These are phyloP conservation scores for Xiphophorus hellerii DNA, from an alignment of 2,113 vertebrate species.

Conservation along the genomic window DNA sequence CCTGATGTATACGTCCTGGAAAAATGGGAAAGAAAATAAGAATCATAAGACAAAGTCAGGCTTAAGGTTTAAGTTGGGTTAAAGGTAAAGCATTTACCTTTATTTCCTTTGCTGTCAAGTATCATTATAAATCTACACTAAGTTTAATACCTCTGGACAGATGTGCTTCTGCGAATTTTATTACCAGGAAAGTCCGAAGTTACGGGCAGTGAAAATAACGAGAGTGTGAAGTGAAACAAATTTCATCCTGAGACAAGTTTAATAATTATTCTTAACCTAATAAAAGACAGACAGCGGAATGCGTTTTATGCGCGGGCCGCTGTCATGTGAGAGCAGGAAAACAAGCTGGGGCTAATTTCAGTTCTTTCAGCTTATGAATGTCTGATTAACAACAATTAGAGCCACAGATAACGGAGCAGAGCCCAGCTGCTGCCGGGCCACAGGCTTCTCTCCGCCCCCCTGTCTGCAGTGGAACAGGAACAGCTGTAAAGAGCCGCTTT, in stretches of 20 bases:
- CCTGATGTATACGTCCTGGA: conserved; percentile 94
- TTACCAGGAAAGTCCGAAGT: background rate
- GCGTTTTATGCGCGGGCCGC: background rate
- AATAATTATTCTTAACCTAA: background rate
- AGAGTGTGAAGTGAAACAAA: background rate
- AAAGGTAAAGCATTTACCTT: too few relatives aligned
- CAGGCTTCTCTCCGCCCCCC: conserved; percentile 21
- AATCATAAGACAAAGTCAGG: conserved; percentile 13
- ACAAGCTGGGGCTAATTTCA: conserved; percentile 1
- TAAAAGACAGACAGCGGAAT: background rate
- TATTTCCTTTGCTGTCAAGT: too few relatives aligned
- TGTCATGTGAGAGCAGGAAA: background rate
- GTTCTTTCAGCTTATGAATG: conserved; percentile 1
- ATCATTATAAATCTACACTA: too few relatives aligned
- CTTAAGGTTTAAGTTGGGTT: background rate
- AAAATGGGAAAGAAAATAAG: conserved; percentile 23
- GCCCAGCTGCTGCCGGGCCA: conserved; percentile 42
- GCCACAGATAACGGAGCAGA: conserved; percentile 17
- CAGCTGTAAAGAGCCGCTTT: conserved; percentile 26
- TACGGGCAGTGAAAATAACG: too few relatives aligned
- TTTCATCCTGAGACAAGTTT: background rate
- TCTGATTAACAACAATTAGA: conserved; percentile 33
- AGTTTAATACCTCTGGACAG: too few relatives aligned
- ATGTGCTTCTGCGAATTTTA: background rate
- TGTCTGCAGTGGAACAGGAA: conserved; percentile 28